Evolutionary conservation across 1,140 invertebrate genomes (phyloP), one percentile per base, ranked within the genome.

Genomic region (Hyles euphorbiae): DNA sequence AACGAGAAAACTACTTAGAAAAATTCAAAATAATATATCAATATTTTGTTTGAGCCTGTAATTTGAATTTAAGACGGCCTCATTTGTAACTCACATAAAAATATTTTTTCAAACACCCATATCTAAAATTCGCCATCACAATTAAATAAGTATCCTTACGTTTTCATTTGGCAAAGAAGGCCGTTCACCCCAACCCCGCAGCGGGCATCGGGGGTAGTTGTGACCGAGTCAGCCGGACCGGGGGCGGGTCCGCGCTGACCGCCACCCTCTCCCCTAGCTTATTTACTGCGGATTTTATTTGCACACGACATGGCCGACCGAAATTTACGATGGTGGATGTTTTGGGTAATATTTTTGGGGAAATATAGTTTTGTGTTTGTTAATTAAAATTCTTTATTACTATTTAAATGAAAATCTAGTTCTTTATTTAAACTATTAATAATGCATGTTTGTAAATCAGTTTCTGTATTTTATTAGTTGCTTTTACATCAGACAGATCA

Each of bases 231-330:
- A 11, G 55, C 56, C 51, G 56, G 4, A 5, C 36, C 36, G 36
- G 36, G 8, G 36, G 36, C 36, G 36, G 36, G 36, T 40, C 36
- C 36, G 36, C 36, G 78, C 78, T 85, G 82, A 85, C 82, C 82
- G 69, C 64, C 73, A 72, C 75, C 75, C 74, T 69, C 63, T 56
- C 62, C 60, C 70, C 60, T 22, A 5, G 47, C 49, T 69, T 77
- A 82, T 80, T 75, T 78, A 81, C 74, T 67, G 66, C 65, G 60
- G 59, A 68, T 70, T 68, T 79, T 75, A 75, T 81, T 81, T 73
- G 80, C 76, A 70, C 61, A 63, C 61, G 73, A 67, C 56, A 79
- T 79, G 74, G 75, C 72, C 58, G 72, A 62, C 32, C 12, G 3
- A 6, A 11, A 22, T 53, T 32, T 44, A n/a, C 10, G 10, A 47